Evolutionary conservation across 2,888 invertebrate genomes (phyloP).

Genomic region (Abrostola triplasia): DNA sequence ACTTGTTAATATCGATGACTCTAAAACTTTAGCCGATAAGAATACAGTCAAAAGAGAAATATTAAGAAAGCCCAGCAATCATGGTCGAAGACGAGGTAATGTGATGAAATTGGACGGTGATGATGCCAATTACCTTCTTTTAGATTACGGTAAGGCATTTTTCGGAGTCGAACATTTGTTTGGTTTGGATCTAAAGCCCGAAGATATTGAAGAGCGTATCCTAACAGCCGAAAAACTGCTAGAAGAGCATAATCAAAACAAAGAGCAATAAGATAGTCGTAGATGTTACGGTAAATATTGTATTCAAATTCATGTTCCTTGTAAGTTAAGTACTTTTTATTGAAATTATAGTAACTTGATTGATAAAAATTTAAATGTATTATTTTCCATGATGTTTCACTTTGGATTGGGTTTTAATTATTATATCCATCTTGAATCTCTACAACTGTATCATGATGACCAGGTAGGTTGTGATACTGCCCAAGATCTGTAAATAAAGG

Average conservation of each 20-base stretch:
- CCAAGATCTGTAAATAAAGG: slow-evolving; percentile 58
- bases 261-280: slow-evolving; percentile 24
- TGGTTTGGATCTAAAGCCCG: slow-evolving; percentile 53
- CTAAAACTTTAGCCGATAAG: not conserved
- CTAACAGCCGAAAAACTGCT: slow-evolving; percentile 63
- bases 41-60: slow-evolving; percentile 11
- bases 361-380: too few species aligned
- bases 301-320: too few species aligned
- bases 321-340: too few species aligned
- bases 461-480: slow-evolving; percentile 63
- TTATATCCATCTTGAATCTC: not conserved
- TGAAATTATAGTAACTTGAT: too few species aligned
- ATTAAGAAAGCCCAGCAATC: not conserved
- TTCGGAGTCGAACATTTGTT: slow-evolving; percentile 41
- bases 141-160: slow-evolving; percentile 25
- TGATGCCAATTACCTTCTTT: slow-evolving; percentile 3
- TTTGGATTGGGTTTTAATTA: too few species aligned
- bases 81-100: slow-evolving; percentile 8
- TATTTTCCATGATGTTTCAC: not conserved
- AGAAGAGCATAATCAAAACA: slow-evolving; percentile 66
- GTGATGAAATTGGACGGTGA: slow-evolving; percentile 19
- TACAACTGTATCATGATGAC: slow-evolving; percentile 61
- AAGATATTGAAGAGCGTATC: slow-evolving; percentile 65
- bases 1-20: not conserved
- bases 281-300: too few species aligned